Evolutionary conservation across 2,797 vertebrate species (phyloP).

Genomic region (Heliangelus exortis): DNA sequence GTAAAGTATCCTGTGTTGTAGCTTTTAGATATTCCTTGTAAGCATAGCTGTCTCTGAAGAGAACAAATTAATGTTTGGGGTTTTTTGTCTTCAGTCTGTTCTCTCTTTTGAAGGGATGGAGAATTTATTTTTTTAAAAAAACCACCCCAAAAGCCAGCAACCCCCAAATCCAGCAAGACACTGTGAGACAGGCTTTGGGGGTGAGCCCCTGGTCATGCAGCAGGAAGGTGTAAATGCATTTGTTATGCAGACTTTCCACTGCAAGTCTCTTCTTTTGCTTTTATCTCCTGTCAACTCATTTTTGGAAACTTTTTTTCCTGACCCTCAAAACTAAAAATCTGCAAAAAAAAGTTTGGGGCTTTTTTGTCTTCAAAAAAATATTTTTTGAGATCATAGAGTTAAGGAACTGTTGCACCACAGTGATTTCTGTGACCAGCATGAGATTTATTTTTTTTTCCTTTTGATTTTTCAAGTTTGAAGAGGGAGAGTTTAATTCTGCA

Average conservation of each 20-base stretch:
- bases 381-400: background rate
- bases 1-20: background rate
- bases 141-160: too few relatives aligned
- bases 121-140: background rate
- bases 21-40: background rate
- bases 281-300: background rate
- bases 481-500: background rate
- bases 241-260: background rate
- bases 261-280: background rate
- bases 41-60: background rate
- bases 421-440: background rate
- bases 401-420: background rate
- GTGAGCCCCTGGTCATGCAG: constrained; percentile 2
- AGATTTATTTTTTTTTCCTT: background rate
- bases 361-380: background rate
- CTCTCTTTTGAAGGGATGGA: background rate
- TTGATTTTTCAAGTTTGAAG: background rate
- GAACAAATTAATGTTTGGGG: background rate
- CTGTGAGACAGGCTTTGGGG: background rate
- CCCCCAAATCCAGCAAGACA: background rate
- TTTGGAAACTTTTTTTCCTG: background rate
- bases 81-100: background rate
- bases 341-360: background rate
- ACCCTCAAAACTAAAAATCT: background rate
- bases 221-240: background rate